These are phyloP conservation scores for Hyposmocoma kahamanoa DNA, from an alignment of 1,140 invertebrate genomes.

Conservation along the genomic window DNA sequence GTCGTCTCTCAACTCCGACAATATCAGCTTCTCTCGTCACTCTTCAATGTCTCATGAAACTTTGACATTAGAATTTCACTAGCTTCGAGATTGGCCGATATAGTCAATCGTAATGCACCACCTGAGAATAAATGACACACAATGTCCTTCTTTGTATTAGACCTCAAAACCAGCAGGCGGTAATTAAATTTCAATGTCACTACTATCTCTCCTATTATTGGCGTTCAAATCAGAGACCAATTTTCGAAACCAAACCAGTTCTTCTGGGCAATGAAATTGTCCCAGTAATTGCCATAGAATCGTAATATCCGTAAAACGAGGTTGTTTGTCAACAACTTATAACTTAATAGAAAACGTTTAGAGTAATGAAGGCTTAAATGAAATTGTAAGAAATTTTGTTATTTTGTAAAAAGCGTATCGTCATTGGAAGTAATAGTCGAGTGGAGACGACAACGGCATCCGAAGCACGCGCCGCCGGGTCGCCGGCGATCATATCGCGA, in stretches of 20 bases:
- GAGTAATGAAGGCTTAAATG: slow-evolving; percentile 57
- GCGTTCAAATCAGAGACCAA: too few species aligned
- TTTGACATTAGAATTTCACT: slow-evolving; percentile 44
- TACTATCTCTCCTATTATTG: too few species aligned
- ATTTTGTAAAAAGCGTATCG: slow-evolving; percentile 50
- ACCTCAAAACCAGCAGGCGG: slow-evolving; percentile 12
- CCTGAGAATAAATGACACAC: slow-evolving; percentile 19
- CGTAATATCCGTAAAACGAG: slow-evolving; percentile 41
- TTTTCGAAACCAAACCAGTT: too few species aligned
- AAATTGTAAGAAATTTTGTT: slow-evolving; percentile 42
- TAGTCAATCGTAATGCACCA: slow-evolving; percentile 7
- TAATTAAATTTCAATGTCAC: too few species aligned
- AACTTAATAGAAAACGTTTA: slow-evolving; percentile 60
- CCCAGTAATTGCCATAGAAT: slow-evolving; percentile 31
- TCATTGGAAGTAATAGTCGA: slow-evolving; percentile 67
- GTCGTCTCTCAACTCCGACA: slow-evolving; percentile 29
- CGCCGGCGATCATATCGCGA: slow-evolving; percentile 64
- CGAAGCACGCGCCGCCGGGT: slow-evolving; percentile 59
- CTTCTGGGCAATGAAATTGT: too few species aligned
- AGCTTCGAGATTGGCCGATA: slow-evolving; percentile 16
- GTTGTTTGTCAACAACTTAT: slow-evolving; percentile 51
- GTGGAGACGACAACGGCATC: slow-evolving; percentile 40
- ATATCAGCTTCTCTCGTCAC: slow-evolving; percentile 38
- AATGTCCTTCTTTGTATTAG: slow-evolving; percentile 23
- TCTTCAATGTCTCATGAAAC: slow-evolving; percentile 45